Evolutionary conservation across 2,888 invertebrate species (phyloP).

Genomic region (Alcis repandata): DNA sequence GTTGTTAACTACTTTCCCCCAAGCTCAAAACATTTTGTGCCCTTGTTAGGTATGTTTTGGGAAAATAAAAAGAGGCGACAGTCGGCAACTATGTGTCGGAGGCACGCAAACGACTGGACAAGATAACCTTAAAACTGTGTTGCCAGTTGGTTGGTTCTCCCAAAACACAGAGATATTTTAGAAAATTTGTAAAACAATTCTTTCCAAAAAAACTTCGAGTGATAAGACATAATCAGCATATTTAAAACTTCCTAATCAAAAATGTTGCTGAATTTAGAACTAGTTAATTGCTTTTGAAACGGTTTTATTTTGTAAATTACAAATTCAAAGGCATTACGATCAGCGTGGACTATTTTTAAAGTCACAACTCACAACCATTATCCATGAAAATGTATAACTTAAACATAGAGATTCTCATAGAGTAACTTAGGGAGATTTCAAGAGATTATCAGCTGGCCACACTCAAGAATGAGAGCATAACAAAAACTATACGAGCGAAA

Average conservation of each 20-base stretch:
- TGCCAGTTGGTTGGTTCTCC: slow-evolving; percentile 6
- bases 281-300: no score
- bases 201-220: no score
- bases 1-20: background rate
- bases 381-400: no score
- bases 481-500: slow-evolving; percentile 82
- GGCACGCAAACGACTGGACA: slow-evolving; percentile 53
- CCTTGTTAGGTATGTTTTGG: background rate
- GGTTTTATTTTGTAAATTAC: no score
- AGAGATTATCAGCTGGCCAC: slow-evolving; percentile 43
- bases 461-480: slow-evolving; percentile 72
- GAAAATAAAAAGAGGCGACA: slow-evolving; percentile 36
- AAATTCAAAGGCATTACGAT: no score
- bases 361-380: no score
- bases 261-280: no score
- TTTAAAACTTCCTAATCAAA: no score
- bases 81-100: slow-evolving; percentile 36
- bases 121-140: slow-evolving; percentile 29
- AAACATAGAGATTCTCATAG: no score
- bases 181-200: no score
- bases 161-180: background rate
- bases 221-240: no score
- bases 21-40: background rate
- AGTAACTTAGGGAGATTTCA: background rate
- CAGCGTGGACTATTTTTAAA: no score